Evolutionary conservation across 2,888 invertebrate genomes (phyloP).

Genomic region (Oasisia sp.): DNA sequence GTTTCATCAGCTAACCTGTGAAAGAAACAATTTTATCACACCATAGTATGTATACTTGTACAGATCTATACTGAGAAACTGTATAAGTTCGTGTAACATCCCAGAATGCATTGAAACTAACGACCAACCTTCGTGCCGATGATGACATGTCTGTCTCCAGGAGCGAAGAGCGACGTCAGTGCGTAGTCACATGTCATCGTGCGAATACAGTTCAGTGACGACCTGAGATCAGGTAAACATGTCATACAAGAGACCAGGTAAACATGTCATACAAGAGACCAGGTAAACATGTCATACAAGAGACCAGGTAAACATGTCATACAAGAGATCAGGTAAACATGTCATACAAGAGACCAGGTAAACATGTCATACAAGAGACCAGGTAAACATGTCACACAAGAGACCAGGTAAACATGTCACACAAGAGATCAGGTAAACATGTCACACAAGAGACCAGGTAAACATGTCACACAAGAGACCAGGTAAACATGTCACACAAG

Average conservation of each 20-base stretch:
- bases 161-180: constrained; percentile 81
- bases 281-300: background rate
- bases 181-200: constrained; percentile 79
- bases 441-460: background rate
- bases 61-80: background rate
- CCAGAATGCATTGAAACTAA: background rate
- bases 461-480: too few relatives aligned
- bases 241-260: too few relatives aligned
- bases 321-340: background rate
- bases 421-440: background rate
- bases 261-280: too few relatives aligned
- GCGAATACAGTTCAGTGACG: constrained; percentile 75
- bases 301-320: too few relatives aligned
- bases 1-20: too few relatives aligned
- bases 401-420: too few relatives aligned
- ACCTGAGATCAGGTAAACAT: constrained; percentile 42
- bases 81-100: background rate
- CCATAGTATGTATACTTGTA: too few relatives aligned
- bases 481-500: background rate
- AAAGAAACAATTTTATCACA: too few relatives aligned
- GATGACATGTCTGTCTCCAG: constrained; percentile 89
- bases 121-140: constrained; percentile 79
- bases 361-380: background rate
- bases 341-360: background rate
- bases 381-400: too few relatives aligned